A percentile compares a stretch with the other conserved stretches of the same genome.
Conservation (phyloP, 2,888 invertebrate species). For the Muschampia plurimacula region DNA sequence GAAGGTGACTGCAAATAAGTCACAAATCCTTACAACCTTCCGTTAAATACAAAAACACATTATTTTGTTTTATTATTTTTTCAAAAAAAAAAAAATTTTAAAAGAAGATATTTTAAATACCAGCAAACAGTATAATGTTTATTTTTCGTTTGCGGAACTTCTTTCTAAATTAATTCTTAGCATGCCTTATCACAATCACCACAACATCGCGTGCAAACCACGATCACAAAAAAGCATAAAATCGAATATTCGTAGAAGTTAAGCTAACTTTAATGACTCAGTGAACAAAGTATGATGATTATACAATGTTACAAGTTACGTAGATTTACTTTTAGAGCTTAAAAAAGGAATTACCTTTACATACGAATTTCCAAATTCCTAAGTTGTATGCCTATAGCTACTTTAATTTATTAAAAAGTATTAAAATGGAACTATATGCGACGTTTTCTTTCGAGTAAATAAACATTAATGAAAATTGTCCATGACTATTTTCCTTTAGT, state of each 20-base stretch:
- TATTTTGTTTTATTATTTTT: neutral
- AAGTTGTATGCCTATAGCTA: too few species aligned
- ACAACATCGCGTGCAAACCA: constrained; percentile 19
- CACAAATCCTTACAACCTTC: neutral
- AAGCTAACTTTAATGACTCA: neutral
- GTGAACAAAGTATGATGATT: neutral
- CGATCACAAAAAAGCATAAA: constrained; percentile 8
- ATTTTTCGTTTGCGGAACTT: constrained; percentile 14
- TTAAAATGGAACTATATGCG: neutral
- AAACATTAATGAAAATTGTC: constrained; percentile 17
- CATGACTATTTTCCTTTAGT: constrained; percentile 3
- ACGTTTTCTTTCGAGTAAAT: neutral
- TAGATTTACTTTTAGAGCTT: too few species aligned
- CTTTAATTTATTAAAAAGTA: too few species aligned
- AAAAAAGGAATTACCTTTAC: too few species aligned
- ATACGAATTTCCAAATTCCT: too few species aligned
- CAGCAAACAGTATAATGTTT: neutral
- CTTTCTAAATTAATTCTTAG: constrained; percentile 28
- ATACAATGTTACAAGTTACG: neutral
- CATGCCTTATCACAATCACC: constrained; percentile 10
- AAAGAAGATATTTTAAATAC: neutral
- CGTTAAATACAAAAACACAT: neutral
- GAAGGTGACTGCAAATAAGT: constrained; percentile 39
- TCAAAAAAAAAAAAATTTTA: too few species aligned
- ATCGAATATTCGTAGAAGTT: neutral